These are phyloP conservation scores for Cossypha polioptera DNA, from an alignment of 2,797 vertebrate genomes.

Conservation along the genomic window DNA sequence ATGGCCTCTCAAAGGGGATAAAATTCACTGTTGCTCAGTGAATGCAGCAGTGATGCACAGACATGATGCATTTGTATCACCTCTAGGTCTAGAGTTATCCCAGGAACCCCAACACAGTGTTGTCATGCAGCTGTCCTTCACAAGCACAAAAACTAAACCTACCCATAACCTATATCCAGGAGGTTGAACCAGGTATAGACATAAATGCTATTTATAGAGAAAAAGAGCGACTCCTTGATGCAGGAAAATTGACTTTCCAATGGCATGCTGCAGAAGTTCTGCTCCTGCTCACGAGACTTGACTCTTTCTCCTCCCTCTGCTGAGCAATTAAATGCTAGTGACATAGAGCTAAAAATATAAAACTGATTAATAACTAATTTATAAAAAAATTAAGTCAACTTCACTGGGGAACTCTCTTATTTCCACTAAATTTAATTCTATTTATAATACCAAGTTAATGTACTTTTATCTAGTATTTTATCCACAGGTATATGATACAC, in stretches of 20 bases:
- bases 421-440: background rate
- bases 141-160: background rate
- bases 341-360: slow-evolving; percentile 57
- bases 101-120: background rate
- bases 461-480: background rate
- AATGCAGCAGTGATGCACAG: background rate
- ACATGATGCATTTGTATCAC: background rate
- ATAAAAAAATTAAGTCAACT: slow-evolving; percentile 1
- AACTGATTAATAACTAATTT: slow-evolving; percentile 47
- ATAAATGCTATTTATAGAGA: slow-evolving; percentile 20
- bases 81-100: background rate
- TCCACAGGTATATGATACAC: background rate
- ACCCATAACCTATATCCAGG: background rate
- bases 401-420: slow-evolving; percentile 18
- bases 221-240: background rate
- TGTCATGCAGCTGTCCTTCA: background rate
- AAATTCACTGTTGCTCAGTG: background rate
- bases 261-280: background rate
- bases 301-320: background rate
- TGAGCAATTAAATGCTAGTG: slow-evolving; percentile 18
- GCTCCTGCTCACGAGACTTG: background rate
- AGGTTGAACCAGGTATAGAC: background rate
- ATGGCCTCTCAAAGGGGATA: background rate
- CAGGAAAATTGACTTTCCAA: slow-evolving; percentile 5
- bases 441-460: background rate